These are phyloP conservation scores for Adelphocoris suturalis DNA, from an alignment of 2,888 invertebrate species.

Conservation along the genomic window DNA sequence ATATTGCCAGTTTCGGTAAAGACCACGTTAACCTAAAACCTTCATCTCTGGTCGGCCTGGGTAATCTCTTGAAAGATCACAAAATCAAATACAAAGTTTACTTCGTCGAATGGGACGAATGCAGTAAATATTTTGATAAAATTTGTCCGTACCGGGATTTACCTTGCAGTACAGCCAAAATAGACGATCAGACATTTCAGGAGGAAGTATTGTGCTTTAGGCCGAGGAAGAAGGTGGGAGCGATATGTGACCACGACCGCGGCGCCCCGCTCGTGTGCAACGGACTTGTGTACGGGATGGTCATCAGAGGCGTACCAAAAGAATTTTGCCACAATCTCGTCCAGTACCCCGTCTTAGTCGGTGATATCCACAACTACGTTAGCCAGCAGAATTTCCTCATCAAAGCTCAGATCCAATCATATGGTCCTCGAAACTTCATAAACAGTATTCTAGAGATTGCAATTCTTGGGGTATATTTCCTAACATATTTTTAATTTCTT, in stretches of 20 bases:
- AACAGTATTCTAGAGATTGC: no score
- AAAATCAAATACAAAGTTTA: constrained; percentile 31
- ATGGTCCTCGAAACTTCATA: no score
- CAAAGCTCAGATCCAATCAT: no score
- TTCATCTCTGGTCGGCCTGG: neutral
- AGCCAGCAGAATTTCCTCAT: no score
- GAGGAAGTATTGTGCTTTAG: neutral
- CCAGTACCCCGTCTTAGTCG: neutral
- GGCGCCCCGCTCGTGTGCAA: constrained; percentile 25
- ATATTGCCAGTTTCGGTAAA: neutral
- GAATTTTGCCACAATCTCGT: neutral
- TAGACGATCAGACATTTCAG: neutral
- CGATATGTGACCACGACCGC: constrained; percentile 15
- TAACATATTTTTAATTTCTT: no score
- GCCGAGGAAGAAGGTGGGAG: constrained; percentile 29
- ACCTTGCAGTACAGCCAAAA: neutral
- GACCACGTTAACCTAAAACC: neutral
- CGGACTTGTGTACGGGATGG: neutral
- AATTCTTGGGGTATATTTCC: no score
- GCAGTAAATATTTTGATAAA: neutral
- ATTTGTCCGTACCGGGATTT: neutral
- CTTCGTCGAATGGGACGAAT: neutral
- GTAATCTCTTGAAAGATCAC: neutral
- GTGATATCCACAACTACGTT: neutral
- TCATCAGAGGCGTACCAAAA: neutral